Evolutionary conservation across 1,140 invertebrate genomes (phyloP).

Genomic region (Agrypnia vestita): DNA sequence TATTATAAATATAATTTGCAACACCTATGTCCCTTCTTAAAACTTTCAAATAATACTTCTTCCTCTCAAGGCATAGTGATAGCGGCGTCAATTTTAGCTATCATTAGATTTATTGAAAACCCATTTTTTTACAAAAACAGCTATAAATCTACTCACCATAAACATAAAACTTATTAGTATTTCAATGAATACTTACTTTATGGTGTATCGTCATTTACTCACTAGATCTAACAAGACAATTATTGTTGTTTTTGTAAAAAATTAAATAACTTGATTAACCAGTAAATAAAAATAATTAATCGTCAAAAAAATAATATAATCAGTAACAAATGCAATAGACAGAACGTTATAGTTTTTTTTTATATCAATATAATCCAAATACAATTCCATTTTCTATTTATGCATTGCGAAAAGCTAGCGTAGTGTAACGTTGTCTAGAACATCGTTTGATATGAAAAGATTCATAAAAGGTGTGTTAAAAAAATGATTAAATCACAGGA

Average conservation of each 20-base stretch:
- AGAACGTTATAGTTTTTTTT: too few species aligned
- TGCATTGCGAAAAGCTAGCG: conserved; percentile 2
- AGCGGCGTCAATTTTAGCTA: conserved; percentile 22
- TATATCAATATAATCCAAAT: neutral
- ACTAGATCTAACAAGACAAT: too few species aligned
- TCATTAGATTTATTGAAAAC: neutral
- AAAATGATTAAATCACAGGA: conserved; percentile 47
- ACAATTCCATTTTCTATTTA: conserved; percentile 12
- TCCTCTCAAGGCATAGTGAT: conserved; percentile 2
- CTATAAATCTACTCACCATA: neutral
- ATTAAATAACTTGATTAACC: too few species aligned
- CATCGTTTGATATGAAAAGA: conserved; percentile 7
- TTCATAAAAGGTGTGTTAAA: conserved; percentile 22
- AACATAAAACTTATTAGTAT: too few species aligned
- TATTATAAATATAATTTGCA: conserved; percentile 23
- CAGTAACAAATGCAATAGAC: too few species aligned
- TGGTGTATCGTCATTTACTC: too few species aligned
- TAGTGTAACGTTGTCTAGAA: neutral
- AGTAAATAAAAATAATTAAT: too few species aligned
- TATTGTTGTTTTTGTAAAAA: too few species aligned
- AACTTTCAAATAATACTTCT: conserved; percentile 11
- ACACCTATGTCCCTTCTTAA: neutral
- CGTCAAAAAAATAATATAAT: too few species aligned
- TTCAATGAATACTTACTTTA: too few species aligned
- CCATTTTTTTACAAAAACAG: neutral